Evolutionary conservation across 2,888 invertebrate species (phyloP).

Genomic region (Cepaea hortensis): DNA sequence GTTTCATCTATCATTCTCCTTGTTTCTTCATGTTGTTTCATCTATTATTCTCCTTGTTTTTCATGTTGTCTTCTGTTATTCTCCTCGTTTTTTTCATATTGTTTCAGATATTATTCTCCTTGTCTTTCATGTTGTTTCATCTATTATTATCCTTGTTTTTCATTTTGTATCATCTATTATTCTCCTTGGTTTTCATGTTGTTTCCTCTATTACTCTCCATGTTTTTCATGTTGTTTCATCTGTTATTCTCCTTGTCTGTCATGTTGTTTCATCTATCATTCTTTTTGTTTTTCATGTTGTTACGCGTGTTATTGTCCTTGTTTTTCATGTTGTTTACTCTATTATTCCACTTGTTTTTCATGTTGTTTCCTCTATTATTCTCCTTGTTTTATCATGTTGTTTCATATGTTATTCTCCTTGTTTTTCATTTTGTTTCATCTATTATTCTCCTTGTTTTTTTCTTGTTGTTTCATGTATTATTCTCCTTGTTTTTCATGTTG

Average conservation of each 20-base stretch:
- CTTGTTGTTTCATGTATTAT: background rate
- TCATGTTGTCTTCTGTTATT: background rate
- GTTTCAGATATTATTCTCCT: background rate
- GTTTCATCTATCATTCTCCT: background rate
- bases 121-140: background rate
- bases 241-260: background rate
- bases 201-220: background rate
- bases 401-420: background rate
- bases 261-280: background rate
- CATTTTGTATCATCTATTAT: background rate
- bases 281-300: background rate
- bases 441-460: background rate
- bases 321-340: background rate
- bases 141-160: background rate
- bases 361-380: background rate
- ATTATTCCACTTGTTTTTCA: background rate
- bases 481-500: background rate
- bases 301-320: background rate
- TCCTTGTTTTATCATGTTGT: background rate
- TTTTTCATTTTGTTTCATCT: background rate
- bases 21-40: background rate
- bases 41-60: background rate
- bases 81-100: background rate
- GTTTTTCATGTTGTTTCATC: background rate
- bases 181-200: too few species aligned